These are phyloP conservation scores for Naso thynnoides DNA, from an alignment of 2,797 vertebrate species.

Conservation along the genomic window DNA sequence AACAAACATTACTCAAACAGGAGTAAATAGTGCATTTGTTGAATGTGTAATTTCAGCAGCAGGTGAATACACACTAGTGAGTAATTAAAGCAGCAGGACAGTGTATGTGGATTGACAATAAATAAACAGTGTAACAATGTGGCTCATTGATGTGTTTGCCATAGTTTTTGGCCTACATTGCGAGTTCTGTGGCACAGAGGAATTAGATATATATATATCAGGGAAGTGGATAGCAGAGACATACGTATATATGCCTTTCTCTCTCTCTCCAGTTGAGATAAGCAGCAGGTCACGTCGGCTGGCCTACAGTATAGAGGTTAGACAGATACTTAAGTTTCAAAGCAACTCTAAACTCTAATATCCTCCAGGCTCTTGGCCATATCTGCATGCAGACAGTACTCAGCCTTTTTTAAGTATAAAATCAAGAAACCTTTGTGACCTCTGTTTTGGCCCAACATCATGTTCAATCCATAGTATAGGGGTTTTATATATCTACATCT, in stretches of 20 bases:
- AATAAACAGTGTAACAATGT: neutral
- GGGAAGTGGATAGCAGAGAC: too few species aligned
- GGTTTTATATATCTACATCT: too few species aligned
- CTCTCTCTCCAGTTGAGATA: too few species aligned
- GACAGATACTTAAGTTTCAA: neutral
- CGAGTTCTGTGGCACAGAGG: neutral
- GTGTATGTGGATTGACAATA: neutral
- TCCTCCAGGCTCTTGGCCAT: neutral
- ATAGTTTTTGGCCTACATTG: neutral
- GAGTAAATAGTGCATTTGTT: neutral
- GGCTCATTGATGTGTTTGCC: neutral
- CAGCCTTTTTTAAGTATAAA: neutral
- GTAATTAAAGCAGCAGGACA: neutral
- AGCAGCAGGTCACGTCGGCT: neutral
- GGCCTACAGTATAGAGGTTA: neutral
- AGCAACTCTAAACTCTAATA: too few species aligned
- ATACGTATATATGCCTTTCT: too few species aligned
- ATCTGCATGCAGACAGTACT: neutral
- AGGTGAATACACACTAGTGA: neutral
- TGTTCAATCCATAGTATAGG: too few species aligned
- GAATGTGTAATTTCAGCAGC: neutral
- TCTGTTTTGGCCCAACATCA: too few species aligned
- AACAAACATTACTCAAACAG: neutral
- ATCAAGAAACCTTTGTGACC: slow-evolving; percentile 27
- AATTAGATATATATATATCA: neutral